These are phyloP conservation scores for Sarcophaga bullata DNA, from an alignment of 1,140 invertebrate species.

Conservation along the genomic window DNA sequence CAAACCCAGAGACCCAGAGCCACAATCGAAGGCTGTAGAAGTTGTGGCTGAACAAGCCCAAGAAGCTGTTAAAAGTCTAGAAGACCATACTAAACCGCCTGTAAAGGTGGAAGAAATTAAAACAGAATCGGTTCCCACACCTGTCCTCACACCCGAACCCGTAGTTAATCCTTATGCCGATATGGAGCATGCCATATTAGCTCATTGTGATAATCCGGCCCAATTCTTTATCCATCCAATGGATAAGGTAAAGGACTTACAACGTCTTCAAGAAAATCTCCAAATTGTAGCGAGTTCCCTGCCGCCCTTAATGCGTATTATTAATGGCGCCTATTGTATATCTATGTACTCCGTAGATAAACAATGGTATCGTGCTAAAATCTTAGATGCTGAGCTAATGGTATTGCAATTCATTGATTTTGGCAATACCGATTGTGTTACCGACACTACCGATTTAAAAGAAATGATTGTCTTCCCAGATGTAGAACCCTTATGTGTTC, in stretches of 20 bases:
- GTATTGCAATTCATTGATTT: conserved; percentile 85
- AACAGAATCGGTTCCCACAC: not conserved
- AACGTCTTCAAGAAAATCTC: conserved; percentile 71
- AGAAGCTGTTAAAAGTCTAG: conserved; percentile 1
- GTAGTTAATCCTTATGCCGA: conserved; percentile 53
- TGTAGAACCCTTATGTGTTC: conserved; percentile 70
- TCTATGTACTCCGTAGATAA: conserved; percentile 79
- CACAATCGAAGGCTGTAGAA: not conserved
- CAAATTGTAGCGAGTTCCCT: conserved; percentile 69
- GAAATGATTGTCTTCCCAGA: conserved; percentile 68
- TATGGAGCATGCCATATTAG: conserved; percentile 69
- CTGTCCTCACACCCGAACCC: conserved; percentile 33
- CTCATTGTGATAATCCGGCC: conserved; percentile 73
- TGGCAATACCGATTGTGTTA: conserved; percentile 79
- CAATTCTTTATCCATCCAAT: conserved; percentile 75
- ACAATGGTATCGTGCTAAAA: conserved; percentile 82
- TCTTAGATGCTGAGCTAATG: conserved; percentile 78
- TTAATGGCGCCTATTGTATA: conserved; percentile 75
- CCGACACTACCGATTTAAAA: conserved; percentile 72
- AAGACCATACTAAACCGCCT: not conserved
- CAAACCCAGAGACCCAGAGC: not conserved
- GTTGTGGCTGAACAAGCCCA: not conserved
- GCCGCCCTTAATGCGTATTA: conserved; percentile 68
- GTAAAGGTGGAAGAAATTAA: not conserved
- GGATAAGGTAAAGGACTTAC: conserved; percentile 67